A percentile compares a stretch with the other conserved stretches of the same genome.
These are phyloP conservation scores for Nomada fucata DNA, from an alignment of 2,888 invertebrate genomes.

Conservation along the genomic window DNA sequence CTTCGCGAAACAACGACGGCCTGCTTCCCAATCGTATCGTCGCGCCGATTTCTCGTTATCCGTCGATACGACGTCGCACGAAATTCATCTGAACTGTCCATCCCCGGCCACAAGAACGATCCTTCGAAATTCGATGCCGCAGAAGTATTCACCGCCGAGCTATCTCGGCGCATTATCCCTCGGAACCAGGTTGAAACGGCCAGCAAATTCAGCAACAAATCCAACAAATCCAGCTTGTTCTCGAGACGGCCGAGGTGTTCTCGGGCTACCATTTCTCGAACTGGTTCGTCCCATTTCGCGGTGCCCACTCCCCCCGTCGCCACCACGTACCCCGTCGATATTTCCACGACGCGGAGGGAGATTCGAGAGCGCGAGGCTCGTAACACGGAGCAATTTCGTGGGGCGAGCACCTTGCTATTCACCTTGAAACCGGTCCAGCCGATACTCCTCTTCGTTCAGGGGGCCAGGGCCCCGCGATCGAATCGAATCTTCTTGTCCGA, in stretches of 20 bases:
- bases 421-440: slow-evolving; percentile 74
- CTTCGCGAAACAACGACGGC: too few species aligned
- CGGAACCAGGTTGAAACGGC: not conserved
- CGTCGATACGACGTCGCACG: too few species aligned
- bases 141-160: not conserved
- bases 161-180: too few species aligned
- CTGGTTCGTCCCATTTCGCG: slow-evolving; percentile 26
- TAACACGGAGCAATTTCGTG: slow-evolving; percentile 68
- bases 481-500: slow-evolving; percentile 71
- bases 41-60: too few species aligned
- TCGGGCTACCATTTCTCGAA: slow-evolving; percentile 6
- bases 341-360: slow-evolving; percentile 34
- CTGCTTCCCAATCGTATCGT: too few species aligned
- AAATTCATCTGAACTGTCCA: too few species aligned
- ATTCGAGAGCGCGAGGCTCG: slow-evolving; percentile 48
- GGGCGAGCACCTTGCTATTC: slow-evolving; percentile 70
- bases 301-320: slow-evolving; percentile 34
- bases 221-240: not conserved
- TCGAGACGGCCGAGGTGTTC: not conserved
- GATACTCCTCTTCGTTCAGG: slow-evolving; percentile 52
- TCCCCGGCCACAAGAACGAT: too few species aligned
- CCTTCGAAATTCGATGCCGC: too few species aligned
- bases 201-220: slow-evolving; percentile 2
- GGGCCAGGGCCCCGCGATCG: slow-evolving; percentile 56
- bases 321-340: slow-evolving; percentile 2